A percentile compares a stretch with the other conserved stretches of the same genome.
Conservation (phyloP, 2,113 vertebrate species). For the Solea solea region DNA sequence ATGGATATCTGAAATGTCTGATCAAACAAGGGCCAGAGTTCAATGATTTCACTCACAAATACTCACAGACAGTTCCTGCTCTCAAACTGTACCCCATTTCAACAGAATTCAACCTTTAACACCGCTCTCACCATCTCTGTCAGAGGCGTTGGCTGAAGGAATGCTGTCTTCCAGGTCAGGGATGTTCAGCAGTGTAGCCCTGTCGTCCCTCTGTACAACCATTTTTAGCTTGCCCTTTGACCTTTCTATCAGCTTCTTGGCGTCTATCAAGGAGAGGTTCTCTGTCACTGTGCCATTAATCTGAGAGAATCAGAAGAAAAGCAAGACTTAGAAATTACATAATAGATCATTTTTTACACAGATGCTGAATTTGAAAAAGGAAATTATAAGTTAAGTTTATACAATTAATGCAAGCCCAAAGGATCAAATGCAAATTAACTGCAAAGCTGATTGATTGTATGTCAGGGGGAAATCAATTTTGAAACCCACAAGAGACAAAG, state of each 20-base stretch:
- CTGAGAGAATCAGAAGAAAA: conserved; percentile 72
- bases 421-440: conserved; percentile 16
- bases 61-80: neutral
- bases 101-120: conserved; percentile 16
- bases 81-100: neutral
- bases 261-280: conserved; percentile 98
- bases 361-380: conserved; percentile 5
- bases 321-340: neutral
- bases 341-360: neutral
- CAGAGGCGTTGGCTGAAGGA: conserved; percentile 96
- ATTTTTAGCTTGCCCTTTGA: conserved; percentile 99
- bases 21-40: conserved; percentile 49
- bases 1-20: conserved; percentile 99
- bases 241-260: conserved; percentile 98
- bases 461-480: conserved; percentile 7
- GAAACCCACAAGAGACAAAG: neutral
- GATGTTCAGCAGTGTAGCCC: conserved; percentile 94
- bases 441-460: conserved; percentile 1
- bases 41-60: neutral
- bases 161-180: conserved; percentile 98
- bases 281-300: conserved; percentile 99
- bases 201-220: conserved; percentile 97
- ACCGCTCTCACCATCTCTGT: conserved; percentile 91
- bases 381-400: neutral
- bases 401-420: neutral